Percentiles rank a stretch among this genome's conserved stretches.
Evolutionary conservation across 2,113 vertebrate species (phyloP).

Genomic region (Coptodon rendalli): DNA sequence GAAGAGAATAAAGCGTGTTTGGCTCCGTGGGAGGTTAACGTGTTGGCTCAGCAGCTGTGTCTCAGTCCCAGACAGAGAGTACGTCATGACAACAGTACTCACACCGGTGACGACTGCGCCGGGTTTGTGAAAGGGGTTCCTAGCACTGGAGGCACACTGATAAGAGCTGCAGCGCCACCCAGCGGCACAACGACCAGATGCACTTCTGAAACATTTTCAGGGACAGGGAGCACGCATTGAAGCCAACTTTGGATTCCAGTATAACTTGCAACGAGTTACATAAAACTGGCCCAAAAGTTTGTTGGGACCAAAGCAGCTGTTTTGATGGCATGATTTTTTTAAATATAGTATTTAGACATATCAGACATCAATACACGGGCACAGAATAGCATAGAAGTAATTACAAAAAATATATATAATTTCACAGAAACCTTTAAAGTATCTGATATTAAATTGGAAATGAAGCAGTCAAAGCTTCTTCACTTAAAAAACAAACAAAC

Average conservation of each 20-base stretch:
- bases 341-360: not conserved
- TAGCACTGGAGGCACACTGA: not conserved
- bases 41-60: not conserved
- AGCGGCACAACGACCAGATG: not conserved
- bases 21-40: not conserved
- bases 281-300: not conserved
- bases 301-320: not conserved
- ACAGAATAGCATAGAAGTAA: not conserved
- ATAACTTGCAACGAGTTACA: not conserved
- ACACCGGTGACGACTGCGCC: not conserved
- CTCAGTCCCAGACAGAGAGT: not conserved
- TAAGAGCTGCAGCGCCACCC: not conserved
- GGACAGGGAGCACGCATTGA: not conserved
- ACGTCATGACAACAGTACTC: constrained; percentile 1
- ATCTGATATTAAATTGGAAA: not conserved
- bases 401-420: not conserved
- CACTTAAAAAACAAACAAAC: not conserved
- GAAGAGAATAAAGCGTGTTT: not conserved
- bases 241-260: not conserved
- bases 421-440: not conserved
- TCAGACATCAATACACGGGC: not conserved
- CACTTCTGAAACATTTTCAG: not conserved
- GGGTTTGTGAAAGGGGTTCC: not conserved
- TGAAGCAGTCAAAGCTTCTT: not conserved
- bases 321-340: not conserved